Percentiles rank a stretch among this genome's conserved stretches.
Conservation (phyloP, 1,140 invertebrate species). For the Megalonaias nervosa region DNA sequence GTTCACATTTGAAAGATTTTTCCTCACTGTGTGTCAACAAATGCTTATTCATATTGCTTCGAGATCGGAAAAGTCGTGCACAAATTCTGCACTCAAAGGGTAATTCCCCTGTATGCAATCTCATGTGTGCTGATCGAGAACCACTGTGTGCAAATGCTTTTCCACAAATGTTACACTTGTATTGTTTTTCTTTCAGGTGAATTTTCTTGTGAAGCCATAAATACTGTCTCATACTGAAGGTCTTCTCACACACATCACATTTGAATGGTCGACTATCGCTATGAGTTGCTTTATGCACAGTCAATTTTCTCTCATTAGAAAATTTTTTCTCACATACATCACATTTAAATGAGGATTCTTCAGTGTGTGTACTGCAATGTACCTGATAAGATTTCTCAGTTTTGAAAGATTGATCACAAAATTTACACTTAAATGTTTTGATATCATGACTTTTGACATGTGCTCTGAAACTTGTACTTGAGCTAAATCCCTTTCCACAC, state of each 20-base stretch:
- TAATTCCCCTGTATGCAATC: background rate
- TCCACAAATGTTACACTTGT: slow-evolving; percentile 3
- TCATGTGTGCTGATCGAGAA: background rate
- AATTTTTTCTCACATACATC: slow-evolving; percentile 1
- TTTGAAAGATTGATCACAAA: background rate
- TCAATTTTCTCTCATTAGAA: background rate
- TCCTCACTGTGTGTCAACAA: background rate
- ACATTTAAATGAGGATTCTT: background rate
- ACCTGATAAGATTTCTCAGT: background rate
- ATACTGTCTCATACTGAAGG: background rate
- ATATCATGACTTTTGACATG: background rate
- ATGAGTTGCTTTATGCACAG: background rate
- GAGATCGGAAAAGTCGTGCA: background rate
- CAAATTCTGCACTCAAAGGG: background rate
- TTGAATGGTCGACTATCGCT: background rate
- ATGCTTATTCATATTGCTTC: background rate
- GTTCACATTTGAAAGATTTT: background rate
- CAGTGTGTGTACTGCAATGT: background rate
- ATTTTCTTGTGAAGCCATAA: background rate
- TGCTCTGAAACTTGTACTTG: background rate
- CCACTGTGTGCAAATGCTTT: background rate
- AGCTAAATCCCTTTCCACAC: background rate
- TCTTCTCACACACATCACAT: background rate
- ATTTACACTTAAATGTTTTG: background rate
- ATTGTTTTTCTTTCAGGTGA: background rate